A percentile compares a stretch with the other conserved stretches of the same genome.
Evolutionary conservation across 1,140 invertebrate species (phyloP).

Genomic region (Zaprionus gabonicus): DNA sequence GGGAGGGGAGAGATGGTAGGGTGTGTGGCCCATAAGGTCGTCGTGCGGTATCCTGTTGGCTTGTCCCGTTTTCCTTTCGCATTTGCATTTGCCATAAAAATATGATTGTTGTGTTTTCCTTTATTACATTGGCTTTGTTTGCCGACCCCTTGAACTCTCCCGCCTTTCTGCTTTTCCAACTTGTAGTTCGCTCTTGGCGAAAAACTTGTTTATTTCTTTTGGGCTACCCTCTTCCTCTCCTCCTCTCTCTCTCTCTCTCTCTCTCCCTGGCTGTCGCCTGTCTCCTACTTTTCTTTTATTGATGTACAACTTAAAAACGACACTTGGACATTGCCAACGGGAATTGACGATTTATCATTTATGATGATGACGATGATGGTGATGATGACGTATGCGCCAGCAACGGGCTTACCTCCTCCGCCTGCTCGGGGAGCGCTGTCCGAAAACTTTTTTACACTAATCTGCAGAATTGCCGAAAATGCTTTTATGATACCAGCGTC

Average conservation of each 20-base stretch:
- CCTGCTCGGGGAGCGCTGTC: constrained; percentile 27
- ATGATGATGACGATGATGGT: constrained; percentile 48
- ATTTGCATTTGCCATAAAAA: constrained; percentile 75
- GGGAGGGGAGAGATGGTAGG: neutral
- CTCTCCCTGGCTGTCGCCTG: neutral
- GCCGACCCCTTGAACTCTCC: constrained; percentile 23
- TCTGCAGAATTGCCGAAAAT: constrained; percentile 44
- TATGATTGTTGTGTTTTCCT: constrained; percentile 74
- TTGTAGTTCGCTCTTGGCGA: constrained; percentile 42
- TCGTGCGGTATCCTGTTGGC: constrained; percentile 16
- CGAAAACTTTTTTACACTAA: constrained; percentile 49
- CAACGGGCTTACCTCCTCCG: constrained; percentile 25
- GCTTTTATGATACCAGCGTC: constrained; percentile 42
- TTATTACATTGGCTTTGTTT: constrained; percentile 62
- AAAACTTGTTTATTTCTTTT: constrained; percentile 60
- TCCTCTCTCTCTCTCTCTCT: neutral
- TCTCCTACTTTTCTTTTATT: constrained; percentile 43
- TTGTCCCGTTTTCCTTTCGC: constrained; percentile 50
- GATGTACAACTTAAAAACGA: constrained; percentile 46
- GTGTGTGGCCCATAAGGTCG: neutral
- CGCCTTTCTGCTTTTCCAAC: constrained; percentile 16
- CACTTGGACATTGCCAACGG: constrained; percentile 61
- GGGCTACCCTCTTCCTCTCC: neutral
- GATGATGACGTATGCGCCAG: constrained; percentile 41
- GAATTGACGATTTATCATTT: constrained; percentile 72